These are phyloP conservation scores for Galeopterus variegatus DNA, from an alignment of 2,113 vertebrate genomes.

Conservation along the genomic window DNA sequence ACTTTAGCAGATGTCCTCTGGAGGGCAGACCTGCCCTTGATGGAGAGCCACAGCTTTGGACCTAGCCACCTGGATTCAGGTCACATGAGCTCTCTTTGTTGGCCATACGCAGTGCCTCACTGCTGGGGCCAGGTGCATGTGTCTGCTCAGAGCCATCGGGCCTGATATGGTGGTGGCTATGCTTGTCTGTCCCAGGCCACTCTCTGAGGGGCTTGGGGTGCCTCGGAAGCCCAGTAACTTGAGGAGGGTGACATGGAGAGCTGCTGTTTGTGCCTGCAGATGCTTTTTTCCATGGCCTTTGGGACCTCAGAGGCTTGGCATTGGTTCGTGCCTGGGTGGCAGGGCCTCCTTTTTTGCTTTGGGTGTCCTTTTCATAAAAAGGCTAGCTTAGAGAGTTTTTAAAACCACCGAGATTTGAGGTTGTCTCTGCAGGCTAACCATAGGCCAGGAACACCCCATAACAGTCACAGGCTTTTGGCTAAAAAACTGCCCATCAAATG, in stretches of 20 bases:
- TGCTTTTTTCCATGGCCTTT: neutral
- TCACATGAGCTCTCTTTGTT: neutral
- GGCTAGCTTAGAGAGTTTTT: neutral
- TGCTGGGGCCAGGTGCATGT: fast-evolving
- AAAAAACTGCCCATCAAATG: neutral
- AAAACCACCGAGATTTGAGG: neutral
- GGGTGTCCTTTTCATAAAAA: neutral
- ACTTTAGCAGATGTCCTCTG: neutral
- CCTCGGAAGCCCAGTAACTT: neutral
- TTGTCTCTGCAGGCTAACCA: neutral
- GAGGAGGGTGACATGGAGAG: neutral
- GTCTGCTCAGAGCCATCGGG: fast-evolving
- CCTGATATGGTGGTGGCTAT: neutral
- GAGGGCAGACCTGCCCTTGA: neutral
- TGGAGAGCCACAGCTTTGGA: neutral
- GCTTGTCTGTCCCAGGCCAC: fast-evolving
- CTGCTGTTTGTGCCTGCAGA: neutral
- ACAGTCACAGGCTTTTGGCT: neutral
- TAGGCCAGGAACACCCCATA: neutral
- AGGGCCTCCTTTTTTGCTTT: neutral
- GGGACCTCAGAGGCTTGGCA: neutral
- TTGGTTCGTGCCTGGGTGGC: neutral
- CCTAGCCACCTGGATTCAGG: neutral
- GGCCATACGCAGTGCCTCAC: fast-evolving
- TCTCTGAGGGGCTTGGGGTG: neutral